Base-by-base conservation (phyloP, 2,888 invertebrate genomes). In the Cylloceria caligata region DNA sequence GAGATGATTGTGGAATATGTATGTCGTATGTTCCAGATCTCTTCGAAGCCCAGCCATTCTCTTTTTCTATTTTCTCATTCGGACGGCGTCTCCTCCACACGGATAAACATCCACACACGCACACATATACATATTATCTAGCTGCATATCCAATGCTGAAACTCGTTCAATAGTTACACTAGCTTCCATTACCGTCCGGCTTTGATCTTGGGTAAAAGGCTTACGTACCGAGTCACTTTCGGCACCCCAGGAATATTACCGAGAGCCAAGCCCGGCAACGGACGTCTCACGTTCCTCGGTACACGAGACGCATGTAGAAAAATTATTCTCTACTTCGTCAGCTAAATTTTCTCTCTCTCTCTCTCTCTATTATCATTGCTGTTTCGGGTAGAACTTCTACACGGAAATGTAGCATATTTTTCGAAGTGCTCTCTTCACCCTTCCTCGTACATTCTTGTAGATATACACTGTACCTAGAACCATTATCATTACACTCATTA, bases 121-220 rank as follows among this genome's bases (percentile, higher is more conserved):
- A 3, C 49, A 45, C 5, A 19, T 13, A 13, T 13, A 42, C 42
- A 19, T 16, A 45, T n/a, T n/a, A n/a, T 1, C 39, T 30, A 42
- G 62, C 77, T 39, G 57, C 42, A 77, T 65, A 69, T 73, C 34
- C 68, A 80, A 73, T 65, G 69, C 71, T 76, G 71, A 60, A 83
- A 83, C 80, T 83, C 81, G 80, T 82, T 81, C 85, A 82, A 86
- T 85, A 83, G 84, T 84, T 79, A 83, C 83, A 80, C 85, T 83
- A 83, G 81, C 80, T 60, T 85, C 84, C 86, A 86, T 86, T 86
- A 86, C 81, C 71, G 71, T 67, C 30, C 55, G 42, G 72, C 86
- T 86, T 86, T 86, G 86, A 86, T 86, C 86, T 86, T 85, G 78
- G 67, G 73, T 73, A 71, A 84, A 83, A 74, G 83, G 84, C 76